Evolutionary conservation across 2,797 vertebrate species (phyloP).

Genomic region (Sebastes minor): DNA sequence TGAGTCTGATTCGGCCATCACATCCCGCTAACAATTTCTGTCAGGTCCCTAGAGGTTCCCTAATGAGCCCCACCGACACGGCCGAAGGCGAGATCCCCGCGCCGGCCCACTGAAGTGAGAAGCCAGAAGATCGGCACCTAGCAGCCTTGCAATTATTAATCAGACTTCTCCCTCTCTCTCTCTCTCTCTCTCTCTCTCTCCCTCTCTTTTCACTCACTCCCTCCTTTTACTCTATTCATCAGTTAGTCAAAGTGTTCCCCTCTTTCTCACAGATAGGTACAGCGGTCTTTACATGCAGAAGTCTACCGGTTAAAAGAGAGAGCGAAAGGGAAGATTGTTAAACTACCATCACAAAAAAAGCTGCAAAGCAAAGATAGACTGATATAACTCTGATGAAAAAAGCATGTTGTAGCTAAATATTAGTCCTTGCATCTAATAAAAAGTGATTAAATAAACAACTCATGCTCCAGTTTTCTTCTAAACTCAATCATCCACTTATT

Average conservation of each 20-base stretch:
- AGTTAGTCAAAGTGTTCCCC: conserved; percentile 79
- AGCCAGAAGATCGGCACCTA: conserved; percentile 83
- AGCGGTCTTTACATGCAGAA: background rate
- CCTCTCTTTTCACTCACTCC: conserved; percentile 48
- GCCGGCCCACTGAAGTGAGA: conserved; percentile 92
- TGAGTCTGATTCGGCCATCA: conserved; percentile 88
- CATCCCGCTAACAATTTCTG: conserved; percentile 94
- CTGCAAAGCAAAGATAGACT: background rate
- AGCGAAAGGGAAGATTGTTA: background rate
- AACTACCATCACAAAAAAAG: background rate
- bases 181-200: conserved; percentile 45
- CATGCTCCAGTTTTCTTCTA: background rate
- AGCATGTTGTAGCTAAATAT: background rate
- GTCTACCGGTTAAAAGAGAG: background rate
- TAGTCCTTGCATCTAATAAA: background rate
- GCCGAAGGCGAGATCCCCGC: conserved; percentile 91
- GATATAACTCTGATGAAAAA: background rate
- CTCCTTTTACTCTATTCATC: conserved; percentile 84
- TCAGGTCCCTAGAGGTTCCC: conserved; percentile 89
- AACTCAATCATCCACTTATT: too few species aligned
- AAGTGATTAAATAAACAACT: background rate
- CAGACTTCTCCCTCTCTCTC: conserved; percentile 71
- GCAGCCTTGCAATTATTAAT: conserved; percentile 87
- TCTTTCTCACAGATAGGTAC: conserved; percentile 11
- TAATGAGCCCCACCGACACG: conserved; percentile 97